These are phyloP conservation scores for Sarcophilus harrisii DNA, from an alignment of 2,797 vertebrate genomes.

Conservation along the genomic window DNA sequence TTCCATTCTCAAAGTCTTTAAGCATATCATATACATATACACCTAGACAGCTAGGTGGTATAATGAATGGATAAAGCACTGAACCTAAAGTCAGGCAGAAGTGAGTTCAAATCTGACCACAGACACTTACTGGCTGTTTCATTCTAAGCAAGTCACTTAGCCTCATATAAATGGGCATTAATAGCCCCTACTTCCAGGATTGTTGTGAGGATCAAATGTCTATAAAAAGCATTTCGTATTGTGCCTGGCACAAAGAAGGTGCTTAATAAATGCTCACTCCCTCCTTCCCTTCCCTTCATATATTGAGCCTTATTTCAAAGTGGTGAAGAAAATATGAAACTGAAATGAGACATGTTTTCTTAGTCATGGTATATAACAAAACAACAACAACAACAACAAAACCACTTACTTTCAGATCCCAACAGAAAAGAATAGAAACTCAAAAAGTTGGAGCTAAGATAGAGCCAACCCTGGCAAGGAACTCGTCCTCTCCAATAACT, in stretches of 20 bases:
- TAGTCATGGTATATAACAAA: constrained; percentile 53
- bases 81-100: neutral
- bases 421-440: constrained; percentile 98
- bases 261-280: neutral
- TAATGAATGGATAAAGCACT: neutral
- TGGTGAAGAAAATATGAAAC: neutral
- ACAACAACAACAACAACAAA: constrained; percentile 23
- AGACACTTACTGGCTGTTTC: neutral
- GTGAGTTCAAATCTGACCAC: neutral
- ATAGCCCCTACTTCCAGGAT: neutral
- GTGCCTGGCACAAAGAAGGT: neutral
- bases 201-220: neutral
- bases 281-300: neutral
- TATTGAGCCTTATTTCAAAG: neutral
- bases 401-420: constrained; percentile 93
- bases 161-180: neutral
- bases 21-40: neutral
- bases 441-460: constrained; percentile 98
- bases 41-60: neutral
- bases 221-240: neutral
- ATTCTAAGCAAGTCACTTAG: neutral
- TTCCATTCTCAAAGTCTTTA: neutral
- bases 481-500: constrained; percentile 98
- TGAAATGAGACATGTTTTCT: neutral
- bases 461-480: constrained; percentile 98